Conservation (phyloP, 2,797 vertebrate genomes). For the Prionace glauca region DNA sequence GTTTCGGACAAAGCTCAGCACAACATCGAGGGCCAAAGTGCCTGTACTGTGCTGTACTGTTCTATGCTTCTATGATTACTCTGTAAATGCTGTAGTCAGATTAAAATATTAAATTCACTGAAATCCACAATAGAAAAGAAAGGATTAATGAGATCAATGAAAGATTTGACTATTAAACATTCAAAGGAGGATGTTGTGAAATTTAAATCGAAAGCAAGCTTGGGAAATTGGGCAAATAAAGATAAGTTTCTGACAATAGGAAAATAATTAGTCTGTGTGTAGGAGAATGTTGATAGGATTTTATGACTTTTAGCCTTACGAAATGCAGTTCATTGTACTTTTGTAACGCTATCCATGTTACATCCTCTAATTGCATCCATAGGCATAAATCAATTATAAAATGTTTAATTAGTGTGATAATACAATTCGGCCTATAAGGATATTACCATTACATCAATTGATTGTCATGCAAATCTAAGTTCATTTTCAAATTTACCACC, state of each 20-base stretch:
- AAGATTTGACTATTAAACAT: neutral
- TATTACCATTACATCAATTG: neutral
- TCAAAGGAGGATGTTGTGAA: neutral
- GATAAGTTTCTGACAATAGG: constrained; percentile 19
- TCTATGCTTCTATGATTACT: neutral
- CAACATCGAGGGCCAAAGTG: no score
- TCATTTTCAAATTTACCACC: neutral
- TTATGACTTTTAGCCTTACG: neutral
- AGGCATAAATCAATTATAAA: constrained; percentile 16
- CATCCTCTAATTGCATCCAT: neutral
- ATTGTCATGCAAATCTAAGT: neutral
- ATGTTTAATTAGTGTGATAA: neutral
- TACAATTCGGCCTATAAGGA: neutral
- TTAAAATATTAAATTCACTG: neutral
- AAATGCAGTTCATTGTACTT: neutral
- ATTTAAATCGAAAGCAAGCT: neutral
- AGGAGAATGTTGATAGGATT: neutral
- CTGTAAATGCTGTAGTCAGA: neutral
- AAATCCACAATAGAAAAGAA: neutral
- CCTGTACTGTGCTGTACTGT: no score
- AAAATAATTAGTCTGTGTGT: neutral
- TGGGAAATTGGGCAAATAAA: neutral
- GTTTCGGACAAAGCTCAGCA: no score
- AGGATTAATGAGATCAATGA: neutral
- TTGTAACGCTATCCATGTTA: neutral